These are phyloP conservation scores for Bradypodion pumilum DNA, from an alignment of 2,797 vertebrate species.

Conservation along the genomic window DNA sequence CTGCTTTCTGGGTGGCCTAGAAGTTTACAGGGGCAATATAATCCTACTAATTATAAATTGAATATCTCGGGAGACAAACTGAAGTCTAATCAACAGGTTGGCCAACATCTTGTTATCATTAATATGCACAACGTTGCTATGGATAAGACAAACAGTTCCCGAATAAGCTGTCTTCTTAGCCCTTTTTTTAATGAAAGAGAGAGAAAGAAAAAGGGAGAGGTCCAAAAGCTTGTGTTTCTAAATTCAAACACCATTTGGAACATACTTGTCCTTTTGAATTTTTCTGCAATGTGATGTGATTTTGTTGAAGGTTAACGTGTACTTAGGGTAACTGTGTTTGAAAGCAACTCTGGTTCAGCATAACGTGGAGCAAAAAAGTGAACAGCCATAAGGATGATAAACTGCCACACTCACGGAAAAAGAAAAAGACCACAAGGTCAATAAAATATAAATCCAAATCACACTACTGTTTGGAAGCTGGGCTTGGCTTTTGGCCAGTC, in stretches of 20 bases:
- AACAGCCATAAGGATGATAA: background rate
- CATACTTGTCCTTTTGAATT: slow-evolving; percentile 1
- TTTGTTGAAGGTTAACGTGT: background rate
- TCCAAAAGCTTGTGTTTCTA: background rate
- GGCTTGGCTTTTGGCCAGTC: background rate
- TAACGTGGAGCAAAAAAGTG: background rate
- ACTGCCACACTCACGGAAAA: background rate
- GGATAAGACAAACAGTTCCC: background rate
- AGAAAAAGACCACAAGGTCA: background rate
- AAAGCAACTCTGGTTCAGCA: background rate
- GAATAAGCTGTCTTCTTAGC: background rate
- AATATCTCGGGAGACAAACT: background rate
- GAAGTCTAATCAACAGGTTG: background rate
- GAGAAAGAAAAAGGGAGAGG: background rate
- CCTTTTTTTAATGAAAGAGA: background rate
- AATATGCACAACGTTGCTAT: background rate
- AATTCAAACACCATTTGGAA: background rate
- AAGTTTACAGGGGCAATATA: background rate
- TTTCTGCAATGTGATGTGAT: background rate
- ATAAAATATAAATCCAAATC: background rate
- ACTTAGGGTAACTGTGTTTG: background rate
- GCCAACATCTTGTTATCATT: background rate
- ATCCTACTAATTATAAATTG: background rate
- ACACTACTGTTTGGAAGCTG: slow-evolving; percentile 9
- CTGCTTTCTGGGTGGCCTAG: background rate